Evolutionary conservation across 2,113 vertebrate genomes (phyloP), one percentile per base, ranked within the genome.

Genomic region (Labeo catla): DNA sequence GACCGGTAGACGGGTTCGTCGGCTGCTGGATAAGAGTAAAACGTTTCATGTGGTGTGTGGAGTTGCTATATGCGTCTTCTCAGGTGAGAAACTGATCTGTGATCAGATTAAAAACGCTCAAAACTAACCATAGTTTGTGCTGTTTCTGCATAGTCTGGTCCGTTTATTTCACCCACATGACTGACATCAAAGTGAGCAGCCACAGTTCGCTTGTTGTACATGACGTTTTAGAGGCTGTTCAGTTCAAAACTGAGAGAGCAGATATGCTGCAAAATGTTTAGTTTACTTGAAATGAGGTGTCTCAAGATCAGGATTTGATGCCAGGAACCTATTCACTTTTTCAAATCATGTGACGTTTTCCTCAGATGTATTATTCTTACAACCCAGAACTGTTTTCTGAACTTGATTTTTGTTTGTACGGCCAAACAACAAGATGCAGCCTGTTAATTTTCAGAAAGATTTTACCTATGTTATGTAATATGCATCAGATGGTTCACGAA

Each of bases 11-110:
- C 94, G 92, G 91, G 94, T 95, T 16, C 95, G 96, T 87, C 95
- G 96, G 83, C 83, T 97, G 49, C 63, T 97, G 77, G 96, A 97
- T 89, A 96, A 96, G 91, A 96, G 96, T 84, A 96, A 95, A 92
- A 94, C 93, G 49, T 97, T 97, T 84, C 96, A 97, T 1, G 94
- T 96, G 82, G 94, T 94, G 0, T 97, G 96, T 86, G 96, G 96
- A 57, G 76, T 95, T 76, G 93, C 95, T 8, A 95, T 97, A 72
- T 96, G 95, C 87, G 66, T 96, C 90, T 97, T 97, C 90, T 96
- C 96, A 94, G 96, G 96, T 97, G 77, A 57, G 83, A 10, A 59
- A 19, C 54, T 19, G 16, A 54, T 54, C 13, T 54, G 49, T 50
- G 49, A 50, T 50, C 49, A 50, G 49, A 50, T 50, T 11, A 50